Base-by-base conservation (phyloP, 2,888 invertebrate species). In the Xestia ashworthii region DNA sequence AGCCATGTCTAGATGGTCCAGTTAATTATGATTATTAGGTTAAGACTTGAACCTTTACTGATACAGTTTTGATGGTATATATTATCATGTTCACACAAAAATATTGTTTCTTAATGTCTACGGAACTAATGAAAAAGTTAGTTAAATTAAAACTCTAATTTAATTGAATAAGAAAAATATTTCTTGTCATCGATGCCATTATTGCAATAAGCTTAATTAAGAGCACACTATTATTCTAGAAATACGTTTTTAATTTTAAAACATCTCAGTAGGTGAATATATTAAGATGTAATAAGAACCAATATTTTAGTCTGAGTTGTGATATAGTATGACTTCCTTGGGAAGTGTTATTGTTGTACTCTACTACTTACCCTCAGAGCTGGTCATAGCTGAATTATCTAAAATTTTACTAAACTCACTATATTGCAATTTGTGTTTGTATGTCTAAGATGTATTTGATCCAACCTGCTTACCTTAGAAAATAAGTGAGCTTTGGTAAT, bases 41-140 rank as follows among this genome's bases (percentile, higher is more conserved):
- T 69, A 68, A n/a, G 1, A 69, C 32, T 60, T 60, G 32, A 38
- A 69, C 38, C 46, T 70, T 12, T 46, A 70, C 12, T 71, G n/a
- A 46, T 46, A 70, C 38, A 71, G 32, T n/a, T 46, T 32, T 46
- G 1, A 46, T n/a, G 69, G 32, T 19, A 38, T 8, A n/a, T 11
- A n/a, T 25, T 58, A 25, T 48, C 9, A 70, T 53, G 16, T 53
- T 53, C 50, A 44, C 72, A 22, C 22, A 11, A 48, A 72, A 50
- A 32, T 25, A 41, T 41, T 50, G 14, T 50, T 41, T 41, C 11
- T 38, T n/a, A 3, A 50, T 50, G 19, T 71, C 19, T 48, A 70
- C 38, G 71, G 25, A 25, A 41, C 9, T 11, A 1, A 41, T 70
- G 41, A 50, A 46, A 32, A 41, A 22, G n/a, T 19, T 14, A 50